Conservation (phyloP, 2,888 invertebrate species). For the Gryllus longicercus region DNA sequence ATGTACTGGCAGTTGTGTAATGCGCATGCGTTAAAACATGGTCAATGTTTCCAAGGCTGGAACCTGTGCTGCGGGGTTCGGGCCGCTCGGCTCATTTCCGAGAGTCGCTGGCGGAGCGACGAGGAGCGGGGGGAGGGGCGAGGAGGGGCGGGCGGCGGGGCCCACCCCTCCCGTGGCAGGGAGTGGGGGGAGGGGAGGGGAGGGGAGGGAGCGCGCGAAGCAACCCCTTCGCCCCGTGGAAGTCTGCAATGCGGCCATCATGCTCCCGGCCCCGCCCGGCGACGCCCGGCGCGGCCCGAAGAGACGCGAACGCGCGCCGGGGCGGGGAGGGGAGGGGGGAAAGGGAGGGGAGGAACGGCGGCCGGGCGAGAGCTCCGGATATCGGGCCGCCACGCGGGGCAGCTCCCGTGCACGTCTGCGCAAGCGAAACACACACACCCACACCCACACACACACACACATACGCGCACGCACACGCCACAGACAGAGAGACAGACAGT, state of each 20-base stretch:
- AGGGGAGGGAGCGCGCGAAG: slow-evolving; percentile 26
- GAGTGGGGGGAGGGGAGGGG: neutral
- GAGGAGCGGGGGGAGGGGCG: neutral
- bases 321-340: slow-evolving; percentile 30
- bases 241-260: slow-evolving; percentile 34
- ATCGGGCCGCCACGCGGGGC: too few species aligned
- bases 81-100: slow-evolving; percentile 21
- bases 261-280: neutral
- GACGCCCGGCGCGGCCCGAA: neutral
- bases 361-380: slow-evolving; percentile 37
- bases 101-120: neutral
- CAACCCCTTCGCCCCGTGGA: slow-evolving; percentile 33
- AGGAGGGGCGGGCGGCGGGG: neutral
- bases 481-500: too few species aligned
- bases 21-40: slow-evolving; percentile 31
- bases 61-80: neutral
- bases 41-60: slow-evolving; percentile 34
- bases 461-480: too few species aligned
- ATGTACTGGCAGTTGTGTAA: slow-evolving; percentile 12
- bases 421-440: too few species aligned
- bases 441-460: too few species aligned
- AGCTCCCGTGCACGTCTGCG: too few species aligned
- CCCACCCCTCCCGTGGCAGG: neutral
- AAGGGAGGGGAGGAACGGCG: slow-evolving; percentile 35
- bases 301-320: neutral